Conservation (phyloP, 2,113 vertebrate genomes). For the Symphodus melops region DNA sequence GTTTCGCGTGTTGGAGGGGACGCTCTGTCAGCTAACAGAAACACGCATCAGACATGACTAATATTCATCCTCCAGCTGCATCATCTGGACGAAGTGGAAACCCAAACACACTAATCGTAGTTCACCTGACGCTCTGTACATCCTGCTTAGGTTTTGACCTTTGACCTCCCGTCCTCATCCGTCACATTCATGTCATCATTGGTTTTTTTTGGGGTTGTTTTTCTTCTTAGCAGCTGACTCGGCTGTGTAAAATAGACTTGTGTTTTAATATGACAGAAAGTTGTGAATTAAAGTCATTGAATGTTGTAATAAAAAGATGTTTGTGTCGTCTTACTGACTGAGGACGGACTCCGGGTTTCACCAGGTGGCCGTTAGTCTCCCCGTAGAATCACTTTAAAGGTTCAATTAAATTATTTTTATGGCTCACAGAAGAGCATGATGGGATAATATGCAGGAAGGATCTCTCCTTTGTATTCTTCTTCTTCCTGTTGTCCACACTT, state of each 20-base stretch:
- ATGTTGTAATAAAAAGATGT: conserved; percentile 62
- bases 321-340: not conserved
- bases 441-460: too few relatives aligned
- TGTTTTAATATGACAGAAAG: conserved; percentile 79
- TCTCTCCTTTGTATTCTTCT: too few relatives aligned
- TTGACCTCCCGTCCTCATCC: conserved; percentile 37
- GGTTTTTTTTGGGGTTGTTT: conserved; percentile 69
- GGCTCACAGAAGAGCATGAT: too few relatives aligned
- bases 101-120: not conserved
- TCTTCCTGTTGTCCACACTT: too few relatives aligned
- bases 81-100: conserved; percentile 6
- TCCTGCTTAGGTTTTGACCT: conserved; percentile 49
- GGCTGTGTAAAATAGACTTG: conserved; percentile 80
- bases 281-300: conserved; percentile 79
- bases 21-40: conserved; percentile 5
- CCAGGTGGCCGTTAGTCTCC: too few relatives aligned
- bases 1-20: conserved; percentile 1
- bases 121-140: conserved; percentile 12
- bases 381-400: too few relatives aligned
- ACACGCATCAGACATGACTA: too few relatives aligned
- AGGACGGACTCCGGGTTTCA: too few relatives aligned
- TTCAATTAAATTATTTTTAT: too few relatives aligned
- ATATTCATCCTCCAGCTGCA: conserved; percentile 11
- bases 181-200: conserved; percentile 50
- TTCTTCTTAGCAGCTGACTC: conserved; percentile 71